phyloP scores from a whole-genome alignment of 2,797 vertebrate genomes.

The Xenops minutus region DNA sequence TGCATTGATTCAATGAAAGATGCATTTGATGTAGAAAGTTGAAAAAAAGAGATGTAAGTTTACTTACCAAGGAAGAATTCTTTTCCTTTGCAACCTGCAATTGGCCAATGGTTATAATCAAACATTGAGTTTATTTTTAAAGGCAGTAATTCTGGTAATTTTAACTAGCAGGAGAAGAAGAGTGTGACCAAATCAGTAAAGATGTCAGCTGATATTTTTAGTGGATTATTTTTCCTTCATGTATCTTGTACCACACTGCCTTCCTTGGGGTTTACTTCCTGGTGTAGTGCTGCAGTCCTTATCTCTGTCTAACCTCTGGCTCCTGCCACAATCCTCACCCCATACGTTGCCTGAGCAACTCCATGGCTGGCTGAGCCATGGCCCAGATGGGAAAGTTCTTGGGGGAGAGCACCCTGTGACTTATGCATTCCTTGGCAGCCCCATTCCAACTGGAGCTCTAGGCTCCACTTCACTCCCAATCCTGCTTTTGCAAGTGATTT shows the following conservation, averaged over 20 bases:
- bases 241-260: accelerated
- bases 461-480: not conserved
- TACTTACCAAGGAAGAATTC: not conserved
- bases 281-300: not conserved
- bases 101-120: not conserved
- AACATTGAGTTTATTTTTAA: not conserved
- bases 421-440: not conserved
- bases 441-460: accelerated
- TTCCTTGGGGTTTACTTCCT: not conserved
- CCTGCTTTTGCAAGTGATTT: not conserved
- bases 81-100: not conserved
- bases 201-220: not conserved
- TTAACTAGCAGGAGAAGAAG: not conserved
- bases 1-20: not conserved
- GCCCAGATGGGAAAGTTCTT: accelerated
- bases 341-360: not conserved
- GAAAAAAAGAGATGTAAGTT: not conserved
- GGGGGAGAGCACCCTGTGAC: accelerated
- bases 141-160: not conserved
- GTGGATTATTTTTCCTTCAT: not conserved
- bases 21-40: not conserved
- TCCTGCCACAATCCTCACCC: not conserved
- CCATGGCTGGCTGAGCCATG: not conserved
- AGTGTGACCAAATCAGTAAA: not conserved
- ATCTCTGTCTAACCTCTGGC: not conserved